Evolutionary conservation across 2,113 vertebrate genomes (phyloP).

Genomic region (Nyctibius bracteatus): DNA sequence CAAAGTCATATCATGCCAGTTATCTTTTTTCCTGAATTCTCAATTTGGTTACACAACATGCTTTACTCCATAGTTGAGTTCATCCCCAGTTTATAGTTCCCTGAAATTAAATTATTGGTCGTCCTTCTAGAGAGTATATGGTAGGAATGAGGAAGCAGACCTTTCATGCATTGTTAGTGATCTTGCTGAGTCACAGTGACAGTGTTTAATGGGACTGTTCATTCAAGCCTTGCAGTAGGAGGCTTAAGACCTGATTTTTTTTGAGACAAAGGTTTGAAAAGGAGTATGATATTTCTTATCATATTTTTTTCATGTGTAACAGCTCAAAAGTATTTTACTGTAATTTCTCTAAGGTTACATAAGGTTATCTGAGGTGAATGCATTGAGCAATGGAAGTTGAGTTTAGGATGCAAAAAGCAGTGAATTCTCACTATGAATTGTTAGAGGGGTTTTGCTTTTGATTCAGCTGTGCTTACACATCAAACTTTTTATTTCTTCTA

Average conservation of each 20-base stretch:
- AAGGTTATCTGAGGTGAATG: not conserved
- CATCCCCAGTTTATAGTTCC: not conserved
- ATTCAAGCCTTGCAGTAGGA: not conserved
- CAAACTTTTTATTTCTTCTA: conserved; percentile 30
- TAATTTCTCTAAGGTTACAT: not conserved
- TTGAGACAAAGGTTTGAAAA: not conserved
- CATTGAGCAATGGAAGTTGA: not conserved
- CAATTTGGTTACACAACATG: not conserved
- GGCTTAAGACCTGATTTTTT: not conserved
- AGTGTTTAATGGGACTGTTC: not conserved
- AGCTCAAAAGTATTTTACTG: not conserved
- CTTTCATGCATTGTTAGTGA: not conserved
- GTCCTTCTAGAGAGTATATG: not conserved
- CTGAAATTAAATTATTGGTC: not conserved
- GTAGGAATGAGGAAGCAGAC: conserved; percentile 31
- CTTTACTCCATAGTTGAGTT: not conserved
- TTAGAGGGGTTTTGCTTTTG: not conserved
- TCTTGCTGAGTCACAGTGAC: conserved; percentile 68
- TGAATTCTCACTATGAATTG: not conserved
- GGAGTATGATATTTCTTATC: not conserved
- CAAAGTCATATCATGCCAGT: not conserved
- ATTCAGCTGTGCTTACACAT: not conserved
- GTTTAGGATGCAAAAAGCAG: not conserved
- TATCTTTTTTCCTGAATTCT: not conserved
- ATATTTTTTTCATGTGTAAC: not conserved